Percentiles rank a stretch among this genome's conserved stretches.
Conservation (phyloP, 1,140 invertebrate species). For the Lycorma delicatula region DNA sequence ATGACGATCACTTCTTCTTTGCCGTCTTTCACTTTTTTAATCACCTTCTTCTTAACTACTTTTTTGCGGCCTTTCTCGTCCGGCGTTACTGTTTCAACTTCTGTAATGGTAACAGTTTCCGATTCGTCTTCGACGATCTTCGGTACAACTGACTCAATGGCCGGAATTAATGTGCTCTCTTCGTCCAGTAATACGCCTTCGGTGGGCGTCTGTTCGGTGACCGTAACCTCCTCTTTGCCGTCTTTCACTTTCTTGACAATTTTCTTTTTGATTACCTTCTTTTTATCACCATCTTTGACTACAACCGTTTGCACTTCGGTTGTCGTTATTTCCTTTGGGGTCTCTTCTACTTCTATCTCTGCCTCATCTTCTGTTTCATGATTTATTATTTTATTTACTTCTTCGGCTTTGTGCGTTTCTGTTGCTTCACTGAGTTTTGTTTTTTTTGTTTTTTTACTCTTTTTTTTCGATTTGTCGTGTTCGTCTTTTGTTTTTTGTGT, state of each 20-base stretch:
- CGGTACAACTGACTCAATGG: no score
- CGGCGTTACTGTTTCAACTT: no score
- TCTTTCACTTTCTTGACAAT: slow-evolving; percentile 25
- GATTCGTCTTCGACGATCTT: no score
- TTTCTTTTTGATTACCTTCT: slow-evolving; percentile 31
- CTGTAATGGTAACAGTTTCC: no score
- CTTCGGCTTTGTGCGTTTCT: slow-evolving; percentile 24
- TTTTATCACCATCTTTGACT: slow-evolving; percentile 24
- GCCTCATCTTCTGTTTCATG: slow-evolving; percentile 11
- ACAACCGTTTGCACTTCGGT: slow-evolving; percentile 23
- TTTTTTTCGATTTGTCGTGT: not conserved
- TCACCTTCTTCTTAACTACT: no score
- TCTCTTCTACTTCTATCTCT: slow-evolving; percentile 9
- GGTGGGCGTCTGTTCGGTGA: no score
- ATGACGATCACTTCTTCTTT: no score
- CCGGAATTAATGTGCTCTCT: no score
- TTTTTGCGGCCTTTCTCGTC: no score
- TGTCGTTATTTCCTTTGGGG: slow-evolving; percentile 16
- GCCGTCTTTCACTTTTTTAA: no score
- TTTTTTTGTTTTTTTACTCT: slow-evolving; percentile 27
- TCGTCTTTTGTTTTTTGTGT: not conserved
- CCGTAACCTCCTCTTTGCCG: slow-evolving; percentile 30
- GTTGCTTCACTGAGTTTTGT: slow-evolving; percentile 29
- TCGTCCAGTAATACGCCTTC: no score
- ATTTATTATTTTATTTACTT: slow-evolving; percentile 24